A percentile compares a stretch with the other conserved stretches of the same genome.
These are phyloP conservation scores for Dicrurus megarhynchus DNA, from an alignment of 2,113 vertebrate species.

Conservation along the genomic window DNA sequence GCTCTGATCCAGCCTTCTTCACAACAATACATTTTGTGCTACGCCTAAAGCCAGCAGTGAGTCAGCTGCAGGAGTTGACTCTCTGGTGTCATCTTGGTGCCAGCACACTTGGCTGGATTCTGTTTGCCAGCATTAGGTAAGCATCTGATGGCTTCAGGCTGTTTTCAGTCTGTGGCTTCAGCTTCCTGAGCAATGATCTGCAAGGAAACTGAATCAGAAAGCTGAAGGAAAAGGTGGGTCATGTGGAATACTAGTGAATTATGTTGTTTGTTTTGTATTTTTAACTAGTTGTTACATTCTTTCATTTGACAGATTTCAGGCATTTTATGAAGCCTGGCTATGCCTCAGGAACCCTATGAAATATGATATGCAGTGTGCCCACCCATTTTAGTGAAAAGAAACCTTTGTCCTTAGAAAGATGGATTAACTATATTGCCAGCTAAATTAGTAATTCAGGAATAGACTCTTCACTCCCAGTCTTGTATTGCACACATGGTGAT, in stretches of 20 bases:
- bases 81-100: not conserved
- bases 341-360: not conserved
- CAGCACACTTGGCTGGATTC: not conserved
- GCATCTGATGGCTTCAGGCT: not conserved
- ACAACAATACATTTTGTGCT: slow-evolving; percentile 20
- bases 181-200: not conserved
- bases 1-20: not conserved
- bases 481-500: not conserved
- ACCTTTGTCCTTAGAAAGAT: not conserved
- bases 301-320: not conserved
- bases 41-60: slow-evolving; percentile 4
- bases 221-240: not conserved
- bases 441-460: not conserved
- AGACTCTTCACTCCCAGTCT: not conserved
- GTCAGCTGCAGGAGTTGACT: not conserved
- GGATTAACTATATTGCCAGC: not conserved
- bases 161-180: not conserved
- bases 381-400: not conserved
- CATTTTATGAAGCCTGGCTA: not conserved
- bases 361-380: fast-evolving
- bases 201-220: slow-evolving; percentile 4
- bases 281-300: not conserved
- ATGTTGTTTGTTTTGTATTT: not conserved
- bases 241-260: not conserved
- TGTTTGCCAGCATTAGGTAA: slow-evolving; percentile 17